These are phyloP conservation scores for Melanophora roralis DNA, from an alignment of 2,888 invertebrate species.

Conservation along the genomic window DNA sequence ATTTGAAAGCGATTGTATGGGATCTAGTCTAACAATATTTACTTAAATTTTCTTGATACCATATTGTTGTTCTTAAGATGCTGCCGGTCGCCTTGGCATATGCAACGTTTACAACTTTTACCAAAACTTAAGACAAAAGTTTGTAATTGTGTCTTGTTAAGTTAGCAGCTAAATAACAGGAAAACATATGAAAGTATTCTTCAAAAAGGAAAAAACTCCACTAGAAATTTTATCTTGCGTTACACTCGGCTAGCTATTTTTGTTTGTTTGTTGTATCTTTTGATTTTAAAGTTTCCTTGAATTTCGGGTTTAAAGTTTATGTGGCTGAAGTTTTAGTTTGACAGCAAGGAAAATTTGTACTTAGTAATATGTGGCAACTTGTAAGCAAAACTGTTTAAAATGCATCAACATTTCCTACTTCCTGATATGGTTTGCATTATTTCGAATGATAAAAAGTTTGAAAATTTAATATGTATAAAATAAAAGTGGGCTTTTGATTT, in stretches of 20 bases:
- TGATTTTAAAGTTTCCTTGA: not conserved
- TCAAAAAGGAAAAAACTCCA: not conserved
- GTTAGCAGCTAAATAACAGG: not conserved
- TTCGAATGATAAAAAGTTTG: too few species aligned
- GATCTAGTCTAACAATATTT: not conserved
- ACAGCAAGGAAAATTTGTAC: not conserved
- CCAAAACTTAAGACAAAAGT: not conserved
- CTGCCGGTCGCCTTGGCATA: not conserved
- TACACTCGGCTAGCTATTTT: not conserved
- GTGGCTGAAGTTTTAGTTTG: not conserved
- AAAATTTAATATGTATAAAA: too few species aligned
- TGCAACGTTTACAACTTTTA: not conserved
- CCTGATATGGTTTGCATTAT: too few species aligned
- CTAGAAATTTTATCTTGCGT: not conserved
- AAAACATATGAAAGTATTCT: not conserved
- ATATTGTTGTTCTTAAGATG: not conserved
- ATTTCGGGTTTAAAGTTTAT: not conserved
- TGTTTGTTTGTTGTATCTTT: not conserved
- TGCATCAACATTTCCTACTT: too few species aligned
- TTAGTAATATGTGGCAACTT: too few species aligned
- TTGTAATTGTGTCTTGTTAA: constrained; percentile 9
- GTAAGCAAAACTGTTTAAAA: too few species aligned
- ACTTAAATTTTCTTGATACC: not conserved
- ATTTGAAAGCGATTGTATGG: not conserved
- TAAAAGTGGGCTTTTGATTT: too few species aligned